Percentiles rank a stretch among this genome's conserved stretches.
phyloP scores from a whole-genome alignment of 2,888 invertebrate genomes.

The Standfussiana lucernea region DNA sequence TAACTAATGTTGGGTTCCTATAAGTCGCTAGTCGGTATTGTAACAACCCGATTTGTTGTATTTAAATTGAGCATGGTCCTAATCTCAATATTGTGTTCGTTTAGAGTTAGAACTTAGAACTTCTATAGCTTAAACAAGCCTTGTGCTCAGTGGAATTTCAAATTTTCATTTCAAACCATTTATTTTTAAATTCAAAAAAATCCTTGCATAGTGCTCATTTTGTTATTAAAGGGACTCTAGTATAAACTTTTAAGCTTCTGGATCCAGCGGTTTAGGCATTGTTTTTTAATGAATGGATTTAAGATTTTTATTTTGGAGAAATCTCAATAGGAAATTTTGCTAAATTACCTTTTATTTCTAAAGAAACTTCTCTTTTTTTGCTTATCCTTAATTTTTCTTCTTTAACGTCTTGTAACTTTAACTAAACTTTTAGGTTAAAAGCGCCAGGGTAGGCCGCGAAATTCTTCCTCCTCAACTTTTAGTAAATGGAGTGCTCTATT shows the following conservation, averaged over 20 bases:
- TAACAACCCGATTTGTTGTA: constrained; percentile 47
- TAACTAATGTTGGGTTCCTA: constrained; percentile 30
- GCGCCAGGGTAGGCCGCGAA: no score
- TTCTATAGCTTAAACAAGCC: neutral
- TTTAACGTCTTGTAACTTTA: no score
- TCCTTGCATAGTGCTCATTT: neutral
- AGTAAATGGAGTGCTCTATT: neutral
- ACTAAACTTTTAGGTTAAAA: no score
- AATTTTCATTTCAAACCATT: neutral
- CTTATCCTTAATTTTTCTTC: neutral
- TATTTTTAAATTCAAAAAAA: neutral
- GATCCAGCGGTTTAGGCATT: neutral
- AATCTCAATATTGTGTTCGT: constrained; percentile 29
- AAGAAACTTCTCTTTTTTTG: neutral
- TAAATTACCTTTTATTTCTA: neutral
- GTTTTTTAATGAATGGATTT: neutral
- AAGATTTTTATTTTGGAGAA: neutral
- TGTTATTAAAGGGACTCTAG: neutral
- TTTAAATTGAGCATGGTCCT: constrained; percentile 45
- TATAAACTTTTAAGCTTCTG: neutral
- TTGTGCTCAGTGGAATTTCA: neutral
- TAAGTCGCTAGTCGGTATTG: constrained; percentile 40
- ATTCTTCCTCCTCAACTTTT: neutral
- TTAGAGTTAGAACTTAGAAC: neutral
- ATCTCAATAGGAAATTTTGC: neutral